A percentile compares a stretch with the other conserved stretches of the same genome.
Conservation (phyloP, 2,113 vertebrate species). For the Protobothrops flavoviridis region DNA sequence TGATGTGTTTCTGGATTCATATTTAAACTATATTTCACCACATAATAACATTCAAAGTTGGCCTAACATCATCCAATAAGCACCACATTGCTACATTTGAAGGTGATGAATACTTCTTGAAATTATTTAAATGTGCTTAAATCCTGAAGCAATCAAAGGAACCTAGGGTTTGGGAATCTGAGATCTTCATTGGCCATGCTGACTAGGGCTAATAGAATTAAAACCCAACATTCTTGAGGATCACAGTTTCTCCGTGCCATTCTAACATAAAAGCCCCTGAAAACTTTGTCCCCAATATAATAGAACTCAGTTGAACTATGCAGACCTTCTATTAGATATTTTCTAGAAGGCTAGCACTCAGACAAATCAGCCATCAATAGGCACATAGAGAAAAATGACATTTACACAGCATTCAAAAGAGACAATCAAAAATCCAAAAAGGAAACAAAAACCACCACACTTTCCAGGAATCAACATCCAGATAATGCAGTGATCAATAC, state of each 20-base stretch:
- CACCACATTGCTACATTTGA: not conserved
- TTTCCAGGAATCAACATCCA: not conserved
- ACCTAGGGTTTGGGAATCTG: not conserved
- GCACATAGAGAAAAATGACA: not conserved
- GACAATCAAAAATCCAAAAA: not conserved
- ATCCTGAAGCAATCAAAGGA: not conserved
- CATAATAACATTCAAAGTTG: not conserved
- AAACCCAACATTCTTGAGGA: not conserved
- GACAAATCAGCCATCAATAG: not conserved
- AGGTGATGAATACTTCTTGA: not conserved
- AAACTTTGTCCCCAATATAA: not conserved
- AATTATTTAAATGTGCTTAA: not conserved
- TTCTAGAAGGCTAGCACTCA: not conserved
- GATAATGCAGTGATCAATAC: not conserved
- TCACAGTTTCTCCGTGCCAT: not conserved
- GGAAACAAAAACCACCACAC: not conserved
- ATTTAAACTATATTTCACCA: not conserved
- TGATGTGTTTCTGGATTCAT: not conserved
- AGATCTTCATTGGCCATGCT: not conserved
- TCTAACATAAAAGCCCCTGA: not conserved
- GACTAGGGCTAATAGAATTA: not conserved
- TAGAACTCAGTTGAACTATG: not conserved
- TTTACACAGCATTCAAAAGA: not conserved
- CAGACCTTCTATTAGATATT: not conserved
- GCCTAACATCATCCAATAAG: not conserved